phyloP scores from a whole-genome alignment of 2,113 vertebrate species.

The Lophius piscatorius region DNA sequence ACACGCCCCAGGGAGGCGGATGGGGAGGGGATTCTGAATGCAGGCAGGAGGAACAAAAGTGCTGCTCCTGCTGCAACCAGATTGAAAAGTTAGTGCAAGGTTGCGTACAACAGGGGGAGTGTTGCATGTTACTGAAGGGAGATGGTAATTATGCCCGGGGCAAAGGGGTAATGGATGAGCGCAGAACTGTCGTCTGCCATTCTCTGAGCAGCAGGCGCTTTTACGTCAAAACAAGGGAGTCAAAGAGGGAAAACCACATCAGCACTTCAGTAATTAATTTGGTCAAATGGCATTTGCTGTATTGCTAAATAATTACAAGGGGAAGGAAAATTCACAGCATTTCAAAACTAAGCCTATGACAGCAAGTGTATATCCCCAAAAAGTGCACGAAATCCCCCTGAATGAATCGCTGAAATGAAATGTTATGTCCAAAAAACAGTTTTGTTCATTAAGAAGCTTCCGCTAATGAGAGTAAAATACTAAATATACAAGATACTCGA shows the following conservation, averaged over 20 bases:
- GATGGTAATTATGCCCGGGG: constrained; percentile 73
- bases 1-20: constrained; percentile 9
- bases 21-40: constrained; percentile 14
- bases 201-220: constrained; percentile 34
- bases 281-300: constrained; percentile 17
- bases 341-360: too few relatives aligned
- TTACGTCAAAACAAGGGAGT: constrained; percentile 33
- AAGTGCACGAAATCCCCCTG: too few relatives aligned
- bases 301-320: background rate
- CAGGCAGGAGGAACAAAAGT: constrained; percentile 5
- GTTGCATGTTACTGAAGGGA: constrained; percentile 65
- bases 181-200: constrained; percentile 71
- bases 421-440: too few relatives aligned
- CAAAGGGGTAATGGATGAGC: constrained; percentile 71
- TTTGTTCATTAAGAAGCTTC: too few relatives aligned
- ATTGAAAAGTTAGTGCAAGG: constrained; percentile 36
- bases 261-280: constrained; percentile 11
- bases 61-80: constrained; percentile 28
- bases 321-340: background rate
- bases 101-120: constrained; percentile 48
- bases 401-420: too few relatives aligned
- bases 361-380: too few relatives aligned
- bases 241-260: constrained; percentile 25
- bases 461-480: too few relatives aligned
- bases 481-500: too few relatives aligned